Conservation (phyloP, 2,797 vertebrate species). For the Peromyscus aztecus region DNA sequence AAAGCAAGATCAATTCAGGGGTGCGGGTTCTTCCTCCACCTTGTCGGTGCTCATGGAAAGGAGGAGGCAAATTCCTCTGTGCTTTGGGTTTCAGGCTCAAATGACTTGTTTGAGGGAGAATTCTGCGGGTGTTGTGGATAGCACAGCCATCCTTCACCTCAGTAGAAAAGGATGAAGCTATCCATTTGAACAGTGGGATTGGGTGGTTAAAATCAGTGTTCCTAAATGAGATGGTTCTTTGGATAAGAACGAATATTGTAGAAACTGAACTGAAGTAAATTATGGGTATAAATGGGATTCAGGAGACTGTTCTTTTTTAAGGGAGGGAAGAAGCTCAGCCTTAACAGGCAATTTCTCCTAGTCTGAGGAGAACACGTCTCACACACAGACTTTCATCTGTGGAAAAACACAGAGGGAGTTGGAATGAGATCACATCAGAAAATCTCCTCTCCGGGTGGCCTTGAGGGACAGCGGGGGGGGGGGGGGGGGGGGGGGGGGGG, state of each 20-base stretch:
- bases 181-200: background rate
- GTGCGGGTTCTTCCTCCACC: background rate
- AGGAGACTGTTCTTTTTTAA: background rate
- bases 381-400: background rate
- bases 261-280: slow-evolving; percentile 11
- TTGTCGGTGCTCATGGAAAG: background rate
- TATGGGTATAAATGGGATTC: background rate
- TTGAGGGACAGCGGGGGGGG: background rate
- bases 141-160: background rate
- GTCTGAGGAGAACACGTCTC: background rate
- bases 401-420: background rate
- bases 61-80: background rate
- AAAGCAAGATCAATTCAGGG: slow-evolving; percentile 32
- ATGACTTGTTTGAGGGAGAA: slow-evolving; percentile 9
- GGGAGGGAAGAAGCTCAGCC: background rate
- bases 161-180: background rate
- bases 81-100: slow-evolving; percentile 4
- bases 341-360: too few species aligned
- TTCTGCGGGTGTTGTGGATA: slow-evolving; percentile 49
- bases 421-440: background rate
- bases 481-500: too few species aligned
- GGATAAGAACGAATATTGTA: background rate
- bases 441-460: background rate
- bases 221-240: slow-evolving; percentile 37
- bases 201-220: background rate